Evolutionary conservation across 2,797 vertebrate genomes (phyloP).

Genomic region (Silurus lanzhouensis): DNA sequence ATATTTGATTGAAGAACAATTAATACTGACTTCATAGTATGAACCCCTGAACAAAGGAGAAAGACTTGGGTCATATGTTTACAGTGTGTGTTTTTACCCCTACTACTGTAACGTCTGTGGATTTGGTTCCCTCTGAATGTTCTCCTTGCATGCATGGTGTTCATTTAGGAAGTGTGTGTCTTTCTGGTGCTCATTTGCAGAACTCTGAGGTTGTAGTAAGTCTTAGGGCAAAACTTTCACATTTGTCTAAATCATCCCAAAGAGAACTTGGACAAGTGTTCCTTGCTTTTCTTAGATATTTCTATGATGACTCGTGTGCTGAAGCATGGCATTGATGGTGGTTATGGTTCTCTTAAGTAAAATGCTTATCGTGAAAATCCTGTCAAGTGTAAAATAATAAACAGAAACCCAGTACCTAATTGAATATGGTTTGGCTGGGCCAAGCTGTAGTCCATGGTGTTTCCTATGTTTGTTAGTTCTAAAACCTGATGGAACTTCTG

Average conservation of each 20-base stretch:
- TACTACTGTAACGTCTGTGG: background rate
- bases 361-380: background rate
- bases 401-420: background rate
- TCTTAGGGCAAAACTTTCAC: background rate
- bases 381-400: background rate
- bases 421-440: background rate
- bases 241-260: background rate
- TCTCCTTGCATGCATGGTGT: background rate
- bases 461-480: background rate
- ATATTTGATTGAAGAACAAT: background rate
- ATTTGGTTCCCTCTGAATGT: background rate
- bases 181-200: background rate
- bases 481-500: background rate
- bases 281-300: background rate
- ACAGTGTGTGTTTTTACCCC: background rate
- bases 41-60: background rate
- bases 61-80: background rate
- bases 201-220: background rate
- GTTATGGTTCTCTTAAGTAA: background rate
- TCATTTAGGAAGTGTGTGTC: background rate
- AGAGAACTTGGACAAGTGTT: background rate
- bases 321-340: background rate
- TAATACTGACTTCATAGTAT: background rate
- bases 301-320: background rate
- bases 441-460: background rate